A percentile compares a stretch with the other conserved stretches of the same genome.
Evolutionary conservation across 2,888 invertebrate species (phyloP).

Genomic region (Eilema griseolum): DNA sequence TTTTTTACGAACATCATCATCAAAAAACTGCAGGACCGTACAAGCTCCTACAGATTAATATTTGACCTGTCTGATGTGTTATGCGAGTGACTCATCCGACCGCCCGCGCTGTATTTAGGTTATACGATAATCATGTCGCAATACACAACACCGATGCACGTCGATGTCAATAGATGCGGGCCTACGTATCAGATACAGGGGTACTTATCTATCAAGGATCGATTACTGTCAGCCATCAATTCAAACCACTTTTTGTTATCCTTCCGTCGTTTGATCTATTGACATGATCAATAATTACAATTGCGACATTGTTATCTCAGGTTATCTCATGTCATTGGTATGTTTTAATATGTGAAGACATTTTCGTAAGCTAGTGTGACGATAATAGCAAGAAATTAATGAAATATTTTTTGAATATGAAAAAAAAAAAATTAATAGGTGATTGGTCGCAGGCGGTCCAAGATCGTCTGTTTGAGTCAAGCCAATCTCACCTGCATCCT

Average conservation of each 20-base stretch:
- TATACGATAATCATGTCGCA: conserved; percentile 69
- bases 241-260: conserved; percentile 44
- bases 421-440: too few relatives aligned
- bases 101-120: conserved; percentile 68
- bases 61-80: not conserved
- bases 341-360: not conserved
- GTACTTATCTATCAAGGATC: conserved; percentile 56
- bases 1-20: not conserved
- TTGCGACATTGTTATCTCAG: not conserved
- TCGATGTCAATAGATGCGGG: conserved; percentile 71
- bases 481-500: too few relatives aligned
- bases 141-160: conserved; percentile 60
- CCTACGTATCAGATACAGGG: conserved; percentile 58
- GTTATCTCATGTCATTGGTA: not conserved
- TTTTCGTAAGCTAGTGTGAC: not conserved
- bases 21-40: not conserved
- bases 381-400: too few relatives aligned
- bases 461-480: too few relatives aligned
- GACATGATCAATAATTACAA: conserved; percentile 26
- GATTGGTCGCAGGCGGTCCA: too few relatives aligned
- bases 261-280: conserved; percentile 38
- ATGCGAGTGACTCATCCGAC: conserved; percentile 61
- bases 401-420: too few relatives aligned
- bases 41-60: not conserved
- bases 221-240: conserved; percentile 56